Percentiles rank a stretch among this genome's conserved stretches.
Evolutionary conservation across 2,888 invertebrate species (phyloP).

Genomic region (Oscheius onirici): DNA sequence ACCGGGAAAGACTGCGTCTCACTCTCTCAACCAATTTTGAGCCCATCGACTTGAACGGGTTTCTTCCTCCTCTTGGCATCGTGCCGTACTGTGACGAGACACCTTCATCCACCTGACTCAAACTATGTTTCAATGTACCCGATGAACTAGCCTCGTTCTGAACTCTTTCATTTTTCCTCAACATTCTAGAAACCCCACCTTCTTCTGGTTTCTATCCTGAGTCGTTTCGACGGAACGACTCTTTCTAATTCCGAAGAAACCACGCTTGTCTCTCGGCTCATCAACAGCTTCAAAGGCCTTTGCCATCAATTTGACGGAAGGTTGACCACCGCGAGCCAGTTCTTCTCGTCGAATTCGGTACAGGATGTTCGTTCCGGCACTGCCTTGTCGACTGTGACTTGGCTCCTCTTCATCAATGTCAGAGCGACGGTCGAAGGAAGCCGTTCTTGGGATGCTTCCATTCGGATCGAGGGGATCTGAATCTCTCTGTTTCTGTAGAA

Average conservation of each 20-base stretch:
- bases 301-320: slow-evolving; percentile 65
- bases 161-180: neutral
- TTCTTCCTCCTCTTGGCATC: slow-evolving; percentile 54
- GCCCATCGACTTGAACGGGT: slow-evolving; percentile 66
- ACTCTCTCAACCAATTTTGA: slow-evolving; percentile 65
- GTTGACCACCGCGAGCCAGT: slow-evolving; percentile 66
- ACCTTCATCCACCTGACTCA: slow-evolving; percentile 49
- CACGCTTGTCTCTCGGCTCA: slow-evolving; percentile 50
- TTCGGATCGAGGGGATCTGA: slow-evolving; percentile 36
- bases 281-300: slow-evolving; percentile 69
- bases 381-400: slow-evolving; percentile 25
- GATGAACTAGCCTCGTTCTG: slow-evolving; percentile 16
- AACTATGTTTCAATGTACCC: slow-evolving; percentile 42
- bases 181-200: slow-evolving; percentile 30
- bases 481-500: too few relatives aligned
- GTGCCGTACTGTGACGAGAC: slow-evolving; percentile 50
- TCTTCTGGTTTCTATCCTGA: slow-evolving; percentile 41
- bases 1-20: slow-evolving; percentile 58
- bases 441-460: slow-evolving; percentile 32
- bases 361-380: slow-evolving; percentile 65
- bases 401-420: slow-evolving; percentile 31
- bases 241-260: slow-evolving; percentile 68
- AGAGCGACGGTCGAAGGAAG: slow-evolving; percentile 41
- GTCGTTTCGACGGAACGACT: slow-evolving; percentile 67
- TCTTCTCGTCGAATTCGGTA: slow-evolving; percentile 69